Base-by-base conservation (phyloP, 2,113 vertebrate species). In the Thunnus maccoyii region DNA sequence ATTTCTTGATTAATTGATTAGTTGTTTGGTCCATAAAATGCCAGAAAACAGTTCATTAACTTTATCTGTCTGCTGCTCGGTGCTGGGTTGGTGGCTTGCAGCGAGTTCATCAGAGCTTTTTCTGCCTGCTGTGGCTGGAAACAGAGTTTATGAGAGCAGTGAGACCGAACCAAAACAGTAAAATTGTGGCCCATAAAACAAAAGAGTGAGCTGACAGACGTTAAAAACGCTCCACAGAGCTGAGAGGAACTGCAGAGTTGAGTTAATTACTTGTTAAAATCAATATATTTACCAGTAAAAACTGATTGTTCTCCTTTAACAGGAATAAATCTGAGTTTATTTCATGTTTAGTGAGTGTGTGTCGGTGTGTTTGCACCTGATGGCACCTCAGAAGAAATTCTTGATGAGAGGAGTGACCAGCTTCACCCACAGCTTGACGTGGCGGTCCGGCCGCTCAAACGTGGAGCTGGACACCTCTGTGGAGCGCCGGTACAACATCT, bases 381-480 rank as follows among this genome's bases (percentile, higher is more conserved):
- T 5, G 17, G 75, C 47, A 5, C 68, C 87, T 95, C 86, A 99
- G 94, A 99, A 99, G 95, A 99, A 99, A 91, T 99, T 99, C 95
- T 99, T 99, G 88, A 99, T 99, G 77, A 99, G 89, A 0, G 97
- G 97, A 0, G 97, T 99, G 64, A 99, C 95, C 77, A 99, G 93
- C 89, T 98, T 99, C 83, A 99, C 98, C 98, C 98, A 99, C 84
- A 99, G 95, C 84, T 97, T 97, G 82, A 99, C 97, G 0, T 95
- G 93, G 32, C 97, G 97, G 78, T 95, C 94, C 0, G 97, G 96
- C 91, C 96, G 97, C 88, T 97, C 92, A 47, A 99, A 99, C 0
- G 98, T 99, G 55, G 95, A 91, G 0, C 91, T 62, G 0, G 96
- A 97, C 48, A 99, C 97, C 2, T 93, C 92, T 0, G 91, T 93